phyloP scores from a whole-genome alignment of 2,797 vertebrate species.

The Pygocentrus nattereri region DNA sequence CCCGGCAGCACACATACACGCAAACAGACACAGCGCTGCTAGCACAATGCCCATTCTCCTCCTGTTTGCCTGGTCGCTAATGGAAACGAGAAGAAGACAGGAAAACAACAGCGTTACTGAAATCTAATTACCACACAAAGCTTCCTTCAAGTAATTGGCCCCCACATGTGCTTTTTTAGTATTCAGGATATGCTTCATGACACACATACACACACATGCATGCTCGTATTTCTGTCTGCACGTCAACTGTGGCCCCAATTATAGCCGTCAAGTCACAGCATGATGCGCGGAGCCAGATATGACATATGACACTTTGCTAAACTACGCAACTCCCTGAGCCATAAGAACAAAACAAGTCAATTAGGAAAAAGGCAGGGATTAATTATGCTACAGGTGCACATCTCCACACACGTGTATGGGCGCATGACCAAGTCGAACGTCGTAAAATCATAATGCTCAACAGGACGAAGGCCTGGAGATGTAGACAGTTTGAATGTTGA shows the following conservation, averaged over 20 bases:
- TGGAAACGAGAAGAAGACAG: slow-evolving; percentile 42
- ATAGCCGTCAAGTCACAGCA: slow-evolving; percentile 37
- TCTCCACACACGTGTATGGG: neutral
- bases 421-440: neutral
- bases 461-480: slow-evolving; percentile 7
- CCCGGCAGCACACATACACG: slow-evolving; percentile 8
- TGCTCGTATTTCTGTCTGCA: slow-evolving; percentile 36
- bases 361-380: slow-evolving; percentile 9
- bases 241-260: slow-evolving; percentile 27
- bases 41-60: slow-evolving; percentile 30
- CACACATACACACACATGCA: slow-evolving; percentile 1
- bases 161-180: slow-evolving; percentile 36
- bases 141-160: slow-evolving; percentile 29
- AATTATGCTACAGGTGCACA: slow-evolving; percentile 15
- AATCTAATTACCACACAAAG: slow-evolving; percentile 45
- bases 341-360: slow-evolving; percentile 23
- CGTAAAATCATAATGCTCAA: slow-evolving; percentile 7
- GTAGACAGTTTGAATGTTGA: neutral
- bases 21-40: slow-evolving; percentile 28
- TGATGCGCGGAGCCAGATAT: slow-evolving; percentile 6
- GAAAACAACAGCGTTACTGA: slow-evolving; percentile 47
- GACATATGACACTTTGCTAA: slow-evolving; percentile 20
- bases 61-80: slow-evolving; percentile 59
- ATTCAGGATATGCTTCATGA: slow-evolving; percentile 7
- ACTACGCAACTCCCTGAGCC: neutral